Base-by-base conservation (phyloP, 1,140 invertebrate species). In the Drosophila pandora region DNA sequence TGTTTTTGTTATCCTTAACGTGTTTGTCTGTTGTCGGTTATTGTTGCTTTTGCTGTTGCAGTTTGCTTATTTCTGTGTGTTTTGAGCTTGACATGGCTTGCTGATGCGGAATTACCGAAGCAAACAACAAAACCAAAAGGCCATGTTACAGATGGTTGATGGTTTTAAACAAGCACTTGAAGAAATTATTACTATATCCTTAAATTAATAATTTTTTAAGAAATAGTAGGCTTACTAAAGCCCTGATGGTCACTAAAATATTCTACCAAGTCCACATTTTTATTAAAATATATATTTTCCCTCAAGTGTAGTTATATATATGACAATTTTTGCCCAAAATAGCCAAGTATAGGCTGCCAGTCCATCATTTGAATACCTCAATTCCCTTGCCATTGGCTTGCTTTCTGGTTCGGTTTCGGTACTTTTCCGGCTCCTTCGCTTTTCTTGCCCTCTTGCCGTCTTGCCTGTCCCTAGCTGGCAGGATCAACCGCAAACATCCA, bases 81-180 rank as follows among this genome's bases (percentile, higher is more conserved):
- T 71, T 59, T 37, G 43, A 58, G 68, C 57, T 63, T 71, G 73
- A 71, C 78, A 78, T 85, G 79, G 62, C 65, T 70, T 77, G 21
- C 60, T 84, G 67, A 45, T 80, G 77, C 58, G 59, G 60, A 63
- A 32, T 77, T 43, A 64, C 37, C 54, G 45, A 77, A 53, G 71
- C 60, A 85, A 85, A 80, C 68, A 84, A 50, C 65, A 69, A 73
- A 85, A 59, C 34, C 49, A 25, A 43, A 61, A 62, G 23, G 30
- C 48, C 23, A 43, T 43, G 56, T 58, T 47, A 21, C 39, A 54
- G 45, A 13, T 45, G 43, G 54, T 48, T 73, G 23, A 53, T 61
- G 59, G 17, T 32, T 5, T 5, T 49, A 22, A 4, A 21, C n/a
- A 49, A 56, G 2, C 50, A 57, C 52, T 57, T 0, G 2, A 12